Evolutionary conservation across 2,797 vertebrate genomes (phyloP), one percentile per base, ranked within the genome.

Genomic region (Chlorospingus flavigularis): DNA sequence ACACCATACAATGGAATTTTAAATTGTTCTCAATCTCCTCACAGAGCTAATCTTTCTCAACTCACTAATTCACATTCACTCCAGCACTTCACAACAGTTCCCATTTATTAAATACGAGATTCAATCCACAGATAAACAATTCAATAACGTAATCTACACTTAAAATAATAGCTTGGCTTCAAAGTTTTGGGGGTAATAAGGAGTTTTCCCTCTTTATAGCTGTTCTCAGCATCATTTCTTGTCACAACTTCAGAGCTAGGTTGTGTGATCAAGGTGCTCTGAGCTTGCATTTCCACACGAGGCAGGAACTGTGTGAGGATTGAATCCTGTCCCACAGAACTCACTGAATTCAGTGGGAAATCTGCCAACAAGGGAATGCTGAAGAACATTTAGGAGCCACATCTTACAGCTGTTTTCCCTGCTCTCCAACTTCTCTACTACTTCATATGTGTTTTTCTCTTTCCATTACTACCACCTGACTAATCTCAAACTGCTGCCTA

Each of bases 401-500:
- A 47, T 54, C 48, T 60, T 10, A 0, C 2, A 6, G 63, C 25
- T 19, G 0, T 75, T 77, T 55, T 75, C 54, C 47, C 58, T 48
- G 60, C 42, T 89, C 75, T 76, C 72, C 65, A 88, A 70, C 76
- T 93, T 84, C 72, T 68, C 92, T 80, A 31, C 61, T 19, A 40
- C 50, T 88, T 51, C 37, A 84, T 60, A 37, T 30, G 9, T 13
- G 6, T 66, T 85, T 61, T 65, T 63, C 25, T 77, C 57, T 67
- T 87, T 83, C 84, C 75, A 75, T 72, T 91, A 48, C 2, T 3
- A 66, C 65, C 71, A 93, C 88, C 65, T 58, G 65, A 93, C 84
- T 92, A 93, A 91, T 90, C 72, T 39, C 92, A 83, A 94, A 93
- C 51, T 95, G 85, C 70, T 92, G 87, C 94, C 68, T 96, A 93